Base-by-base conservation (phyloP, 2,113 vertebrate species). In the Mormyrus iriodes region DNA sequence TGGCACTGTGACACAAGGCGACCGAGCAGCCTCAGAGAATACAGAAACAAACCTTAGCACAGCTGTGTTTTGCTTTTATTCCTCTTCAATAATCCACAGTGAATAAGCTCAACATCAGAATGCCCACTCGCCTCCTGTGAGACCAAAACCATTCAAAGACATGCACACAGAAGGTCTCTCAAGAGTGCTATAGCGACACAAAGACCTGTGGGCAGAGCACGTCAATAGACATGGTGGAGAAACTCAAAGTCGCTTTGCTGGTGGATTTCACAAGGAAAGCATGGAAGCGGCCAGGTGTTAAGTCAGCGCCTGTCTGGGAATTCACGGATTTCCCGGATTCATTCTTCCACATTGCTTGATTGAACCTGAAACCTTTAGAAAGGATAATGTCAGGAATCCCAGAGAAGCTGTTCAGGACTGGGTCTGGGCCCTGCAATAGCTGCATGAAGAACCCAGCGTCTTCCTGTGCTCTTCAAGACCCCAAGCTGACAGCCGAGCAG, bases 1-100 rank as follows among this genome's bases (percentile, higher is more conserved):
- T 91, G 94, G 93, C 94, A 93, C 83, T 93, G 93, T 93, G 92
- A 90, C 92, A 89, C 91, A 92, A 73, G 61, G 19, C 58, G 48
- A 44, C 19, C 0, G 21, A 27, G n/a, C 42, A 13, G 3, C 42
- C 58, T 46, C 42, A 39, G 42, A 24, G 44, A 27, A 85, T 48
- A 73, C 17, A 3, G 46, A 49, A 88, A 76, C 13, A 24, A 27
- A 65, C 46, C 44, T 10, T 85, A n/a, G 8, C 46, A 13, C 21
- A 85, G 82, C 46, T 85, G 82, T 48, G 44, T 44, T 49, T 24
- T 46, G 82, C 82, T 79, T 79, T 48, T 85, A 49, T 85, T 85
- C 21, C 82, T 85, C 82, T 48, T 44, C 89, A 82, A 87, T 90
- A 90, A 90, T 61, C 52, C 61, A 51, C 27, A 42, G 73, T 42